Conservation (phyloP, 2,113 vertebrate species). For the Gymnocephalus cernua region DNA sequence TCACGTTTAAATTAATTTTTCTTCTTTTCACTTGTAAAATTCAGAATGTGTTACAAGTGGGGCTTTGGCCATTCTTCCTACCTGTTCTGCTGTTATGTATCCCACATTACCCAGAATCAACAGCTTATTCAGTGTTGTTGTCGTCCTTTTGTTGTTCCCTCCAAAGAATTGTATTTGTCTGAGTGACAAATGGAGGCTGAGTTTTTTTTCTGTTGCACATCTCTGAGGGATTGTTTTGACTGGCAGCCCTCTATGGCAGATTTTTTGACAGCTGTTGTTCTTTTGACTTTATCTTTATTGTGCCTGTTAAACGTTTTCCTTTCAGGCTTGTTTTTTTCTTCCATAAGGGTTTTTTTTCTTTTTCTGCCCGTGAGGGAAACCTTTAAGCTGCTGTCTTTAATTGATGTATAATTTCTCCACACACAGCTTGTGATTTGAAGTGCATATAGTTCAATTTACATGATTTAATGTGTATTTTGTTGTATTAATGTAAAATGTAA, state of each 20-base stretch:
- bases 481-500: constrained; percentile 24
- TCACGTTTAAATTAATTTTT: neutral
- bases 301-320: constrained; percentile 52
- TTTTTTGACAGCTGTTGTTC: constrained; percentile 42
- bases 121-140: constrained; percentile 4
- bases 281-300: constrained; percentile 47
- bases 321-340: constrained; percentile 12
- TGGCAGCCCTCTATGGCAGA: constrained; percentile 28
- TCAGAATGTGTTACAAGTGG: constrained; percentile 1
- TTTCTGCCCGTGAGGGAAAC: neutral
- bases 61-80: constrained; percentile 11
- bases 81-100: constrained; percentile 24
- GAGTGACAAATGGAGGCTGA: constrained; percentile 32
- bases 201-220: constrained; percentile 31
- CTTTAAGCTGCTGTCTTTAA: constrained; percentile 21
- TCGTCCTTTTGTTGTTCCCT: constrained; percentile 20
- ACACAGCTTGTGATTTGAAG: constrained; percentile 11
- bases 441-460: constrained; percentile 1
- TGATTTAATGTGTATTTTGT: neutral
- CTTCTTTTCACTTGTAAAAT: neutral
- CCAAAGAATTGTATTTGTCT: constrained; percentile 17
- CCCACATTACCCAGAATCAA: constrained; percentile 11
- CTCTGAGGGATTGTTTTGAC: constrained; percentile 52
- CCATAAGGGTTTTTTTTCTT: constrained; percentile 42
- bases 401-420: constrained; percentile 4